Evolutionary conservation across 2,797 vertebrate species (phyloP), one percentile per base, ranked within the genome.

Genomic region (Pipistrellus kuhlii): DNA sequence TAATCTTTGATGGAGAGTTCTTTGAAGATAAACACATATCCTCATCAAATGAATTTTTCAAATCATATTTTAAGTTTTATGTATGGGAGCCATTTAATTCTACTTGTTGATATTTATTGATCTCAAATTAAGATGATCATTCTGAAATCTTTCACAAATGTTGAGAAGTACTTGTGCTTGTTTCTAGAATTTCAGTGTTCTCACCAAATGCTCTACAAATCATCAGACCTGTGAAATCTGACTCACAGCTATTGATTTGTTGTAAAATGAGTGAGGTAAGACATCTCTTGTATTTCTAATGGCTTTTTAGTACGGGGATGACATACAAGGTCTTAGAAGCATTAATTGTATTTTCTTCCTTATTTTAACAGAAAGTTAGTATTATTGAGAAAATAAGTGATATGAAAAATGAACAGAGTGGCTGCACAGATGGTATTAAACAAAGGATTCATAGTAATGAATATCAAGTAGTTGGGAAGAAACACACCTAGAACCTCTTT

Each of bases 361-460:
- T 62, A 57, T 55, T 59, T 75, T 71, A 51, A 30, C 53, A 64
- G 35, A 71, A 91, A 92, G 44, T 72, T 38, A 38, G 44, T 38
- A 30, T 46, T 71, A 25, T 20, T 53, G 53, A 53, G 51, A 71
- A 75, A 9, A 25, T 68, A 68, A 91, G 51, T 78, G 44, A 78
- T 78, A 78, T 25, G 32, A 53, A 69, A 86, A 87, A 69, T 87
- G 27, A 87, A 87, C 53, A 77, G 55, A 71, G 7, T 23, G 44
- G 51, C 77, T 59, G 82, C 20, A 55, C 32, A 84, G 71, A 72
- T 77, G 23, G 55, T 77, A 77, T 77, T 44, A 88, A 62, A 71
- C 64, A 91, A 83, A 73, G n/a, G 35, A 57, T 64, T 77, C 62
- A 88, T 84, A 94, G 78, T 78, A 20, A 88, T 30, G 78, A 77